Conservation (phyloP, 2,888 invertebrate genomes). For the Parnassius orleans region DNA sequence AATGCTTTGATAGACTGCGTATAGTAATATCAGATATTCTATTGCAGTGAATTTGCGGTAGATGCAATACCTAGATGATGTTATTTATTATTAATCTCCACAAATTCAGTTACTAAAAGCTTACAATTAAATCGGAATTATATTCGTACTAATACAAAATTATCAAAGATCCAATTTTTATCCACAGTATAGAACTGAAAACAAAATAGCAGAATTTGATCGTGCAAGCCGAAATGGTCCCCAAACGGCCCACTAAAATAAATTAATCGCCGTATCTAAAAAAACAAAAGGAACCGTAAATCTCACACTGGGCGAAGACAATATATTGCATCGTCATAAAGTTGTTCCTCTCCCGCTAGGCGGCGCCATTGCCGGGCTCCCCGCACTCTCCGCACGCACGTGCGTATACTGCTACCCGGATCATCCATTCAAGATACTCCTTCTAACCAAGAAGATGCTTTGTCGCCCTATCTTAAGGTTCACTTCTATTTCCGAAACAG, state of each 20-base stretch:
- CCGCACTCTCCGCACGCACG: slow-evolving; percentile 63
- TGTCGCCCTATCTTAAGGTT: slow-evolving; percentile 50
- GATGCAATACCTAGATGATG: neutral
- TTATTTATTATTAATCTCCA: too few relatives aligned
- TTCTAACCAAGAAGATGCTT: slow-evolving; percentile 50
- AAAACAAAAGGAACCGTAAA: slow-evolving; percentile 71
- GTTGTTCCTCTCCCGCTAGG: slow-evolving; percentile 73
- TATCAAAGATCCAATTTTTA: neutral
- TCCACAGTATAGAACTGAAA: slow-evolving; percentile 37
- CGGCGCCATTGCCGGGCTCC: slow-evolving; percentile 61
- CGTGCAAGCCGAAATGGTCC: slow-evolving; percentile 48
- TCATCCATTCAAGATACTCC: slow-evolving; percentile 46
- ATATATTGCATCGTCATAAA: slow-evolving; percentile 74
- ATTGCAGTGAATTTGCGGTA: neutral
- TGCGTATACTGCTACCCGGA: slow-evolving; percentile 63
- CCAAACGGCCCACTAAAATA: slow-evolving; percentile 59
- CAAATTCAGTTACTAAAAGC: too few relatives aligned
- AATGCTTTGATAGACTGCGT: slow-evolving; percentile 28
- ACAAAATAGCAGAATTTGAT: slow-evolving; percentile 45
- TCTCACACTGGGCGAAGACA: slow-evolving; percentile 74
- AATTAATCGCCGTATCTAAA: slow-evolving; percentile 68
- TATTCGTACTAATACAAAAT: too few relatives aligned
- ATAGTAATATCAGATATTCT: neutral
- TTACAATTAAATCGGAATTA: too few relatives aligned
- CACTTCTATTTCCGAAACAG: slow-evolving; percentile 40